Base-by-base conservation (phyloP, 2,888 invertebrate genomes). In the Netelia virgata region DNA sequence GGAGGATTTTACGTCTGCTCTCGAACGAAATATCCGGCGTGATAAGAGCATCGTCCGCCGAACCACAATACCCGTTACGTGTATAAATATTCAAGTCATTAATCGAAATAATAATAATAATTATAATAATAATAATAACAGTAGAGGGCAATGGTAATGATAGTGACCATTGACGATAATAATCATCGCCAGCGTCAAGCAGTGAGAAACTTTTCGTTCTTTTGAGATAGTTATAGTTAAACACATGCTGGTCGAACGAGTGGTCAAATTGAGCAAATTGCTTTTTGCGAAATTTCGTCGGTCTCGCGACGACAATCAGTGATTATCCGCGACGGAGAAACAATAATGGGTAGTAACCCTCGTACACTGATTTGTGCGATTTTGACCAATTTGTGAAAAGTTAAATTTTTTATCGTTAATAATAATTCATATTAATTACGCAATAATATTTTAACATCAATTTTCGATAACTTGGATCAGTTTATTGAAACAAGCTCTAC, bases 131-230 rank as follows among this genome's bases (percentile, higher is more conserved):
- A 76, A 64, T 66, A 82, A 68, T 77, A 74, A 64, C 89, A 90
- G 89, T 87, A 86, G 57, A 66, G 86, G 84, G 88, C 57, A 69
- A 83, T 55, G 75, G 72, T 72, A 70, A 66, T 43, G 61, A 76
- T 69, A 73, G 66, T 63, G 57, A 80, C 53, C 72, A 84, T 81
- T 59, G 57, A 75, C 64, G 76, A 82, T 84, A 82, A 77, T 84
- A 69, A 61, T 69, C 20, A 77, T 61, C n/a, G 72, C 53, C 18
- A 74, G 50, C 53, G 80, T 43, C 63, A 41, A 47, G 76, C 50
- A n/a, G 36, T 36, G 23, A 55, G 1, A 16, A 63, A 75, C 36
- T 64, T 50, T 63, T 16, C 28, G 53, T 63, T 63, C 50, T 63
- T 50, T 28, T 16, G 16, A 28, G 10, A 50, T 55, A 57, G 18